Base-by-base conservation (phyloP, 92 coral and sea anemone genomes). In the Chrysogorgia sp. region DNA sequence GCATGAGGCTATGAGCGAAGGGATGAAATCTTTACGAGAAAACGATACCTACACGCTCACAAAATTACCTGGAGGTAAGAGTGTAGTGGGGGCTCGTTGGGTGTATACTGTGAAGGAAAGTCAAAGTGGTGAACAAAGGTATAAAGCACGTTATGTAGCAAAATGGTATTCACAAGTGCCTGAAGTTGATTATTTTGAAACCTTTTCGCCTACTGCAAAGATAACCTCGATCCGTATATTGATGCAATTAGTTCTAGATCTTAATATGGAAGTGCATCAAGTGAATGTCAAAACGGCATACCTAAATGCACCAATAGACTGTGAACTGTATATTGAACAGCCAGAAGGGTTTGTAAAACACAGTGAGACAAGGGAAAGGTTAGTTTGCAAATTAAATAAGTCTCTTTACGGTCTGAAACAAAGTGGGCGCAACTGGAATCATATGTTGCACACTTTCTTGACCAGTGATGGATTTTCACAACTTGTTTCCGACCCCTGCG, bases 231-330 rank as follows among this genome's bases (percentile, higher is more conserved):
- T 74, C 40, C 49, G 90, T 35, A 83, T 88, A 37, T 74, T 79
- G 0, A 58, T 87, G 74, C 83, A 55, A 63, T 19, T 79, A 45
- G 31, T 88, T 74, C 83, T 67, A 45, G 20, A 80, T 37, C 49
- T 72, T 7, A 84, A 83, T 15, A 67, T 75, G 52, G 68, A 84
- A 65, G 19, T 88, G 71, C 88, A 80, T 48, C 86, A 88, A n/a
- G 84, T 84, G 86, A 89, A 85, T 76, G 92, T 88, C 4, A 81
- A 40, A n/a, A 67, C 87, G 7, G 93, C 86, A 40, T 86, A 79
- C 48, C 86, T 86, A 10, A 83, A 89, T 79, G 90, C 82, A 25
- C 55, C 40, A 14, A 29, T 86, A 30, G 88, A 86, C 7, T 81
- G 65, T n/a, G 89, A 85, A 43, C 62, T 82, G 37, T 89, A 72